These are phyloP conservation scores for Tipula lateralis DNA, from an alignment of 2,888 invertebrate genomes.

Conservation along the genomic window DNA sequence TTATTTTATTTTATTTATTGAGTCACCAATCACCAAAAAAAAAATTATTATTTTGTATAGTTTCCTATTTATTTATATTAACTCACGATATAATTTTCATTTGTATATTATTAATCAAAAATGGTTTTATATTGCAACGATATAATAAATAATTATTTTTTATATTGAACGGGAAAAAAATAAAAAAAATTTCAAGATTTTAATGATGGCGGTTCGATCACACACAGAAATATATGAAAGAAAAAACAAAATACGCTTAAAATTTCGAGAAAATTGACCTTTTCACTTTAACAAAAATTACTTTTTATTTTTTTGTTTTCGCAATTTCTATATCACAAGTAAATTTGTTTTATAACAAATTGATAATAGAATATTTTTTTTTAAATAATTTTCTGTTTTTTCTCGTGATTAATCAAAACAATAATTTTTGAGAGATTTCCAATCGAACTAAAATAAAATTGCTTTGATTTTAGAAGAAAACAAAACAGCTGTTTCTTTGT, in stretches of 20 bases:
- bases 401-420: not conserved
- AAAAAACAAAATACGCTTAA: conserved; percentile 8
- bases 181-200: not conserved
- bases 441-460: conserved; percentile 3
- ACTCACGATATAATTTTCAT: not conserved
- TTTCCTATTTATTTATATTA: not conserved
- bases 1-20: not conserved
- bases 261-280: conserved; percentile 19
- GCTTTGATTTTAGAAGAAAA: not conserved
- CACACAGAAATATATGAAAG: not conserved
- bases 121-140: not conserved
- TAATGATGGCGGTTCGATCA: not conserved
- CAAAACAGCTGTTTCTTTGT: conserved; percentile 20
- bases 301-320: not conserved
- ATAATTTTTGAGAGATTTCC: conserved; percentile 11
- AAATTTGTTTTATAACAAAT: not conserved
- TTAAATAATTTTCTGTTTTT: not conserved
- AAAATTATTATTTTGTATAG: not conserved
- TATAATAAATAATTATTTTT: not conserved
- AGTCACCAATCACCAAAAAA: conserved; percentile 25
- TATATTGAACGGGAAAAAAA: not conserved
- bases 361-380: not conserved
- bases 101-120: not conserved
- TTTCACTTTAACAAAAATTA: not conserved
- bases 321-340: not conserved